Evolutionary conservation across 2,888 invertebrate species (phyloP).

Genomic region (Gymnocheta viridis): DNA sequence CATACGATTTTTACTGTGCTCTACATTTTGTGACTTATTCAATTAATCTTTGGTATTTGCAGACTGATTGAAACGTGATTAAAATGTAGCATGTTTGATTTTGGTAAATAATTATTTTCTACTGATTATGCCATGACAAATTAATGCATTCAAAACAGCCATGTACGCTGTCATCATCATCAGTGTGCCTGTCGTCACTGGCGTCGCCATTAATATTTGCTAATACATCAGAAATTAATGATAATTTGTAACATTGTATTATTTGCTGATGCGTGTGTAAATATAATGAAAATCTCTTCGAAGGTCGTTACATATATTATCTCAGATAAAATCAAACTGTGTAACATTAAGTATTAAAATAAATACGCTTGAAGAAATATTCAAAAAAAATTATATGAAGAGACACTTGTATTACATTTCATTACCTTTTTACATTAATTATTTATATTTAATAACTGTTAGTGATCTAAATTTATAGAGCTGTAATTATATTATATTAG

Average conservation of each 20-base stretch:
- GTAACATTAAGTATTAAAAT: no score
- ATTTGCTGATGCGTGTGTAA: background rate
- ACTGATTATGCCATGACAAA: conserved; percentile 37
- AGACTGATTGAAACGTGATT: conserved; percentile 44
- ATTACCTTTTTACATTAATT: no score
- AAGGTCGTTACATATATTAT: no score
- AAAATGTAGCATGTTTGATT: conserved; percentile 29
- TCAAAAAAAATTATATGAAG: no score
- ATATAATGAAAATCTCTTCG: no score
- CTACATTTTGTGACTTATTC: background rate
- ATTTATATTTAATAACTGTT: no score
- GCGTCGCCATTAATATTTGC: conserved; percentile 15
- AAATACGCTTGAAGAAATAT: no score
- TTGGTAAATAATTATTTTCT: conserved; percentile 31
- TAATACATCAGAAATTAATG: conserved; percentile 41
- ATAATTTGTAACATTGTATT: conserved; percentile 36
- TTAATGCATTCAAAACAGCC: conserved; percentile 2
- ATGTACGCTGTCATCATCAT: conserved; percentile 12
- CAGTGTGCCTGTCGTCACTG: background rate
- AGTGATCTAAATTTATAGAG: no score
- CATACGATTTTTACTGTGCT: background rate
- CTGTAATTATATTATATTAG: no score
- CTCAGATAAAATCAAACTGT: no score
- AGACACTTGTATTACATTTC: no score
- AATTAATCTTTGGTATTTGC: conserved; percentile 30